phyloP scores from a whole-genome alignment of 2,113 vertebrate genomes.

The Cervus canadensis region DNA sequence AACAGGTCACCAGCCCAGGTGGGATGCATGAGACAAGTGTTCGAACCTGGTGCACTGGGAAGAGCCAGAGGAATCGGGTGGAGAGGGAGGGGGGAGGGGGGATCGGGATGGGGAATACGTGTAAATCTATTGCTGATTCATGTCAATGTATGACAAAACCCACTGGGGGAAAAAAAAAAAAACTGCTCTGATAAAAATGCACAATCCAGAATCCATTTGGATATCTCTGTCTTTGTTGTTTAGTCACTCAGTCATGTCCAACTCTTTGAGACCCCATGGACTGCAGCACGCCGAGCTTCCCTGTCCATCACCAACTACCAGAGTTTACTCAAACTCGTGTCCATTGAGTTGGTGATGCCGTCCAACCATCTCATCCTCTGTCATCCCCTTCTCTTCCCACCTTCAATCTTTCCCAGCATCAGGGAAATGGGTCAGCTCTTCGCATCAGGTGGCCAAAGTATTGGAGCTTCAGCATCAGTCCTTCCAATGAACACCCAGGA shows the following conservation, averaged over 20 bases:
- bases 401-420: background rate
- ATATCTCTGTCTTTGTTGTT: background rate
- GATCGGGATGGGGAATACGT: no score
- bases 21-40: no score
- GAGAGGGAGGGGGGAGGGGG: no score
- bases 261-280: background rate
- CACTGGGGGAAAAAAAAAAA: no score
- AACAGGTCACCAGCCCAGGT: no score
- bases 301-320: background rate
- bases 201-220: background rate
- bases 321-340: background rate
- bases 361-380: background rate
- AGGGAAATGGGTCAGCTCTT: background rate
- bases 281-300: background rate
- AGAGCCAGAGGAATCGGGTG: no score
- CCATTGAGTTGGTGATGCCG: background rate
- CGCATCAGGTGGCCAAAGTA: background rate
- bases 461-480: background rate
- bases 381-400: background rate
- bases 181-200: background rate
- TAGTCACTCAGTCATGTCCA: background rate
- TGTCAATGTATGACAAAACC: no score
- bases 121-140: no score
- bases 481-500: background rate
- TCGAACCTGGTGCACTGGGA: no score